A percentile compares a stretch with the other conserved stretches of the same genome.
Conservation (phyloP, 2,797 vertebrate species). For the Salmo trutta region DNA sequence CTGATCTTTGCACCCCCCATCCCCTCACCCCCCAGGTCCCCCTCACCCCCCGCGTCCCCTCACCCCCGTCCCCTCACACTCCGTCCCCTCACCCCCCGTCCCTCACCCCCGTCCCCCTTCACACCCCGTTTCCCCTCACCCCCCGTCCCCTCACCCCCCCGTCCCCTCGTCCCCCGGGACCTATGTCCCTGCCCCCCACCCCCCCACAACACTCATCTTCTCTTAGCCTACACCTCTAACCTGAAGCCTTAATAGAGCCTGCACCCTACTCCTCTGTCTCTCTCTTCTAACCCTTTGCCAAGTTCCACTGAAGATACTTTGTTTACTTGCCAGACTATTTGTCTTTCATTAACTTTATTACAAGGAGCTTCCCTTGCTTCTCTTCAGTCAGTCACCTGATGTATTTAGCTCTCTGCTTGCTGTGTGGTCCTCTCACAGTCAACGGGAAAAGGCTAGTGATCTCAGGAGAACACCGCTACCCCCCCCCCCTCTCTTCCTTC, state of each 20-base stretch:
- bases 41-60: too few relatives aligned
- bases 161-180: neutral
- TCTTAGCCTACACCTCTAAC: neutral
- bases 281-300: constrained; percentile 9
- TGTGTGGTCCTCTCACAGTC: constrained; percentile 33
- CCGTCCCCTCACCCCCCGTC: neutral
- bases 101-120: too few relatives aligned
- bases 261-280: neutral
- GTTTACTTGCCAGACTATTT: constrained; percentile 35
- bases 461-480: constrained; percentile 6
- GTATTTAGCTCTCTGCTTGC: constrained; percentile 2
- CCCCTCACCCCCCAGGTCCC: too few relatives aligned
- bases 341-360: constrained; percentile 47
- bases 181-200: neutral
- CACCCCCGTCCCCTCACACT: too few relatives aligned
- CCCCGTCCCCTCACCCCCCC: too few relatives aligned
- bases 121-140: neutral
- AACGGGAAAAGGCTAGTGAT: constrained; percentile 15
- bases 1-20: constrained; percentile 13
- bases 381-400: neutral
- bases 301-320: constrained; percentile 11
- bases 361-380: constrained; percentile 18
- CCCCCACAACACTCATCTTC: neutral
- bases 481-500: neutral
- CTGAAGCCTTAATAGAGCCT: neutral